Evolutionary conservation across 1,140 invertebrate species (phyloP).

Genomic region (Drosophila baimaii): DNA sequence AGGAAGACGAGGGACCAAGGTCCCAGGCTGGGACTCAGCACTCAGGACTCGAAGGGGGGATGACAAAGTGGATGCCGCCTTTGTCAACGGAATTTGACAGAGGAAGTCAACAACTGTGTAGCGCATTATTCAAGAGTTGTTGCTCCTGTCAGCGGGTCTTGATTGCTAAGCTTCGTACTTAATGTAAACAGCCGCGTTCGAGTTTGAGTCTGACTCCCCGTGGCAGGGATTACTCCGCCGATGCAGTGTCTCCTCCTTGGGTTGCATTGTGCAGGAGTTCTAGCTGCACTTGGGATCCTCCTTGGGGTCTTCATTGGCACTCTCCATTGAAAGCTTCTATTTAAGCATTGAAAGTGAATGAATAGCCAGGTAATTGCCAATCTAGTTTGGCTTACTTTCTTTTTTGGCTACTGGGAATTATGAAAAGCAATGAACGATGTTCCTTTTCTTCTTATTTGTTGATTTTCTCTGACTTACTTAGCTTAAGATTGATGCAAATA

Average conservation of each 20-base stretch:
- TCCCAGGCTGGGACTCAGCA: conserved; percentile 8
- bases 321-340: neutral
- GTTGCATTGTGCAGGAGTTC: conserved; percentile 2
- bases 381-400: neutral
- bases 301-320: conserved; percentile 14
- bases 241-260: neutral
- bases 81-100: conserved; percentile 56
- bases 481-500: too few relatives aligned
- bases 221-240: neutral
- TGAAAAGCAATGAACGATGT: neutral
- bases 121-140: conserved; percentile 62
- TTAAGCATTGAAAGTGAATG: conserved; percentile 37
- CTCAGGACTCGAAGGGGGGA: neutral
- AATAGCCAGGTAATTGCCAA: conserved; percentile 39
- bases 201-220: neutral
- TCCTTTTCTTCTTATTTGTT: neutral
- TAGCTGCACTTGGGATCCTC: conserved; percentile 2
- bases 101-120: conserved; percentile 62
- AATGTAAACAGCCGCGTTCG: conserved; percentile 38
- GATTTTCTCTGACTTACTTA: neutral
- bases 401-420: neutral
- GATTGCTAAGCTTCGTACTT: conserved; percentile 45
- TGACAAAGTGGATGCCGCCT: conserved; percentile 50
- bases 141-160: conserved; percentile 41
- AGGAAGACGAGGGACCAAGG: neutral